A percentile compares a stretch with the other conserved stretches of the same genome.
Conservation (phyloP, 2,113 vertebrate species). For the Gnathonemus longibarbis region DNA sequence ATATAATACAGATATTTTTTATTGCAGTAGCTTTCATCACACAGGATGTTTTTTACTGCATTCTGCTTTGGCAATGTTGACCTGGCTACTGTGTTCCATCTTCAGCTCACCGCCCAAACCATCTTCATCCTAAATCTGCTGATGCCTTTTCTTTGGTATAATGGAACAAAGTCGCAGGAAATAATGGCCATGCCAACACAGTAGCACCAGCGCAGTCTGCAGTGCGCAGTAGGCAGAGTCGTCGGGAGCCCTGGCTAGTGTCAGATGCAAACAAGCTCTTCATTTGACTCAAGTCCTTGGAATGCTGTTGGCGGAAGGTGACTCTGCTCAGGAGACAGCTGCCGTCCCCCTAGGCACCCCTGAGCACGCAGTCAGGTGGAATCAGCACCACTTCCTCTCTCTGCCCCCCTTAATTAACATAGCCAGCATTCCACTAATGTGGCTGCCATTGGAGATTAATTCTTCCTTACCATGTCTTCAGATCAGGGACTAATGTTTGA, state of each 20-base stretch:
- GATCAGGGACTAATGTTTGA: background rate
- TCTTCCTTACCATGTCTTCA: background rate
- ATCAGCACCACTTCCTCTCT: conserved; percentile 6
- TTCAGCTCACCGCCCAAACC: background rate
- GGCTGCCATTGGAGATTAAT: background rate
- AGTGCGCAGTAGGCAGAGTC: background rate
- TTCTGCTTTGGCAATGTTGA: background rate
- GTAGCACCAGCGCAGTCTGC: background rate
- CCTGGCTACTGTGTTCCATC: background rate
- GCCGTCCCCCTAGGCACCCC: conserved; percentile 19
- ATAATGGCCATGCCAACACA: background rate
- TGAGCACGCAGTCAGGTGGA: conserved; percentile 28
- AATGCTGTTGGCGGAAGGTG: conserved; percentile 9
- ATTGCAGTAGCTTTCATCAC: background rate
- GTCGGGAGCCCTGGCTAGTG: background rate
- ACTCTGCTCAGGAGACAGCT: conserved; percentile 17
- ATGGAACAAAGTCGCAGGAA: background rate
- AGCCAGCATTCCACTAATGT: conserved; percentile 17
- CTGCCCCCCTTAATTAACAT: conserved; percentile 30
- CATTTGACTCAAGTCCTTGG: background rate
- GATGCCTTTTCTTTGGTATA: background rate
- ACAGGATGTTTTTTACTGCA: background rate
- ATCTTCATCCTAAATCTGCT: background rate
- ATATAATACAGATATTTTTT: background rate
- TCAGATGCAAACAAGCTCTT: conserved; percentile 3